Evolutionary conservation across 2,797 vertebrate genomes (phyloP).

Genomic region (Poeciliopsis infans): DNA sequence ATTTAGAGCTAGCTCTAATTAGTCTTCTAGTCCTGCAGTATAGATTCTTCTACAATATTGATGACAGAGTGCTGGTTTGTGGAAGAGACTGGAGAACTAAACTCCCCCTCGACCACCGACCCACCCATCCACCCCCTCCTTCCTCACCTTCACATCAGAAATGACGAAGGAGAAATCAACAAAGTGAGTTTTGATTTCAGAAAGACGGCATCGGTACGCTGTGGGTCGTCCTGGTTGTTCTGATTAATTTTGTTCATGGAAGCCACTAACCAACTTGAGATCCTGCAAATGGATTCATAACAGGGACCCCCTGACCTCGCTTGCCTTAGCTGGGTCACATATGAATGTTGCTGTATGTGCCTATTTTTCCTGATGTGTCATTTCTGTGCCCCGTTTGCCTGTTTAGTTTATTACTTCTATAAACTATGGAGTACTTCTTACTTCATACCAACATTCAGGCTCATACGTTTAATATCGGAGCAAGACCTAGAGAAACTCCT

Average conservation of each 20-base stretch:
- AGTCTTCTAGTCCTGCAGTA: conserved; percentile 96
- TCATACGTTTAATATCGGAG: too few relatives aligned
- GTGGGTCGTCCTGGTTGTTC: background rate
- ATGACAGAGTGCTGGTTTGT: conserved; percentile 88
- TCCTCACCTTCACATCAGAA: conserved; percentile 50
- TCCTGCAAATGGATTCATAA: too few relatives aligned
- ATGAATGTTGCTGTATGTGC: too few relatives aligned
- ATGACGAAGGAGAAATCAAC: conserved; percentile 46
- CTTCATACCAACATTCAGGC: too few relatives aligned
- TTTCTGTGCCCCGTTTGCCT: too few relatives aligned
- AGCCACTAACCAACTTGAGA: too few relatives aligned
- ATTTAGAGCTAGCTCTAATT: conserved; percentile 99
- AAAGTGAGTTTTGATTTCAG: conserved; percentile 9
- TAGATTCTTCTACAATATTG: conserved; percentile 97
- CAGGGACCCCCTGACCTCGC: too few relatives aligned
- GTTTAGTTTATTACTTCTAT: too few relatives aligned
- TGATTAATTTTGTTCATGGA: background rate
- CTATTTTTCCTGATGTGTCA: too few relatives aligned
- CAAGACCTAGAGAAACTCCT: too few relatives aligned
- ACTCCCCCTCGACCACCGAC: conserved; percentile 31
- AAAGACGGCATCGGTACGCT: background rate
- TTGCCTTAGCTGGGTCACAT: too few relatives aligned
- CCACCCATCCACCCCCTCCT: conserved; percentile 10
- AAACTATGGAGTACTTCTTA: too few relatives aligned
- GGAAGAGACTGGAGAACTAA: conserved; percentile 69